Base-by-base conservation (phyloP, 2,113 vertebrate species). In the Hiodon alosoides region DNA sequence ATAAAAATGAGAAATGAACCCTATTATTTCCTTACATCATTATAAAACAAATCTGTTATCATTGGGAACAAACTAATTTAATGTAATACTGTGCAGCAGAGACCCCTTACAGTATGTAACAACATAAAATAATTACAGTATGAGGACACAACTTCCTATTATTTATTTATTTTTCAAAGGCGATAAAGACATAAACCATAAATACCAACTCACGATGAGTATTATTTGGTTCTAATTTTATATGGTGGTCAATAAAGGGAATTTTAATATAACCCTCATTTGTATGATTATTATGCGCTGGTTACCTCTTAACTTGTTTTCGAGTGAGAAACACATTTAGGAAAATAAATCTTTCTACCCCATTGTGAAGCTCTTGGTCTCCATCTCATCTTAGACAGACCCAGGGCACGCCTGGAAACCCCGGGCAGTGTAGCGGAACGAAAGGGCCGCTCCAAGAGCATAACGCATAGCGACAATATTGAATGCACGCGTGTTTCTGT, bases 351-450 rank as follows among this genome's bases (percentile, higher is more conserved):
- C 13, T 5, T 53, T 7, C 31, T 11, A 66, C 5, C 7, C 6
- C 31, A 13, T 16, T 3, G 13, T 66, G 7, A 17, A 9, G n/a
- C 74, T 31, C n/a, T 54, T 62, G 52, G 17, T 69, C 5, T 57
- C 55, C 17, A 47, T 4, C 13, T 55, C 53, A 57, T 57, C 73
- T 66, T 67, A 75, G 53, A 69, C 60, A 60, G 74, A 66, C 61
- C 3, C 10, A 13, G 6, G 57, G 74, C 66, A 61, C 11, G 66
- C 67, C 67, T 62, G 55, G 58, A 10, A 66, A 47, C 64, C 31
- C 31, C 51, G 58, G 9, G 58, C 57, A 72, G 8, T 7, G 47
- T 70, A 53, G 47, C 61, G 67, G 48, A 53, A 17, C 31, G 64
- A 47, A 48, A 66, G 64, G 13, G 51, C 16, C 10, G 48, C 4